A percentile compares a stretch with the other conserved stretches of the same genome.
phyloP scores from a whole-genome alignment of 2,888 invertebrate genomes.

The Sinopyrophorus schimmeli region DNA sequence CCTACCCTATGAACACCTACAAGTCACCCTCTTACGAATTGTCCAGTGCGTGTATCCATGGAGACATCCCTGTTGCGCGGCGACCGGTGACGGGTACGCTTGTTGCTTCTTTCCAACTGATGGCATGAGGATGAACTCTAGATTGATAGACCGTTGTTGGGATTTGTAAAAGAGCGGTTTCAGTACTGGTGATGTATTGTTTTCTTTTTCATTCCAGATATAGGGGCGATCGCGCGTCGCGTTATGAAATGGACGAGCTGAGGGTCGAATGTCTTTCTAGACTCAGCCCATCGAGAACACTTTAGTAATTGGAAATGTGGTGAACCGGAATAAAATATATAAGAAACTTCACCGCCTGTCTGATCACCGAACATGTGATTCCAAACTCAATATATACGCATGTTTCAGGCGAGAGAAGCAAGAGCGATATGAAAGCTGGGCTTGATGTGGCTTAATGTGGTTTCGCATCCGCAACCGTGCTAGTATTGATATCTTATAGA shows the following conservation, averaged over 20 bases:
- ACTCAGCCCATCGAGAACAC: constrained; percentile 43
- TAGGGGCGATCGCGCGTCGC: constrained; percentile 32
- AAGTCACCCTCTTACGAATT: constrained; percentile 31
- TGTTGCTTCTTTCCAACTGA: constrained; percentile 35
- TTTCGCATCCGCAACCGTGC: constrained; percentile 12
- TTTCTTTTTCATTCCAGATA: constrained; percentile 35
- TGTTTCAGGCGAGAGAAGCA: constrained; percentile 17
- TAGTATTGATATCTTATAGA: constrained; percentile 28
- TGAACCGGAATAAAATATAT: constrained; percentile 53
- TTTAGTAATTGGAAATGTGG: constrained; percentile 53
- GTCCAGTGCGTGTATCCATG: constrained; percentile 37
- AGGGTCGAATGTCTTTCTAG: constrained; percentile 40
- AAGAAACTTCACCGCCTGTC: constrained; percentile 50
- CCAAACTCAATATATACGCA: constrained; percentile 32
- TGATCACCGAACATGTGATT: constrained; percentile 41
- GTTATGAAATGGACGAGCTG: constrained; percentile 47
- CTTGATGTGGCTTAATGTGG: constrained; percentile 28
- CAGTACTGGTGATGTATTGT: constrained; percentile 36
- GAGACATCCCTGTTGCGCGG: constrained; percentile 36
- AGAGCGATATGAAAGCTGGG: constrained; percentile 24
- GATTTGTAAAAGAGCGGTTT: constrained; percentile 32
- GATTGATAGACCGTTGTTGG: constrained; percentile 36
- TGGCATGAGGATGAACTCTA: constrained; percentile 23
- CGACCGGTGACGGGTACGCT: constrained; percentile 33
- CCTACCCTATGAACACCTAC: constrained; percentile 25